A percentile compares a stretch with the other conserved stretches of the same genome.
These are phyloP conservation scores for Cabera pusaria DNA, from an alignment of 2,888 invertebrate species.

Conservation along the genomic window DNA sequence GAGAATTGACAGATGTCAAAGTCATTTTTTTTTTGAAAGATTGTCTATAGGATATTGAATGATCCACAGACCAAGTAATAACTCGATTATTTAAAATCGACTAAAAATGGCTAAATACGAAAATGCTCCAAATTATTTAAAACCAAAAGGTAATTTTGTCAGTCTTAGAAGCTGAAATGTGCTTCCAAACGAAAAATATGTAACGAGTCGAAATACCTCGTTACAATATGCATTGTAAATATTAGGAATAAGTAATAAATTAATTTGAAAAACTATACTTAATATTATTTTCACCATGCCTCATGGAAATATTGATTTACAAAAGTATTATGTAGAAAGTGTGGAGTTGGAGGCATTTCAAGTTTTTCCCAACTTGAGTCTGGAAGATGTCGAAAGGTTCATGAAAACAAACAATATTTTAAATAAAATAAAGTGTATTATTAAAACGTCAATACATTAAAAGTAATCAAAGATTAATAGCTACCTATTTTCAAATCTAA, in stretches of 20 bases:
- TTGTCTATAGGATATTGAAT: no score
- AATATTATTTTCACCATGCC: no score
- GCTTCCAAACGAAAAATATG: no score
- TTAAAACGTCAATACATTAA: conserved; percentile 1
- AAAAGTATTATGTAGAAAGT: neutral
- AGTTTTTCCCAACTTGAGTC: neutral
- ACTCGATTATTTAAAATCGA: no score
- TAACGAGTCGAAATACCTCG: no score
- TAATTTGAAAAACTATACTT: neutral
- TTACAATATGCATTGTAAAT: conserved; percentile 1
- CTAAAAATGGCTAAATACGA: no score
- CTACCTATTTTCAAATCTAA: conserved; percentile 70
- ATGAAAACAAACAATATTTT: conserved; percentile 1
- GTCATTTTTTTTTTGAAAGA: no score
- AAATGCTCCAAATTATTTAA: no score
- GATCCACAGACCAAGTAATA: no score
- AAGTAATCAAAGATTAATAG: conserved; percentile 51
- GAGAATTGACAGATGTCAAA: no score
- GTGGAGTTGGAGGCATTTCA: neutral
- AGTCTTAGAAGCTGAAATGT: no score
- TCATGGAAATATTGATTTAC: neutral
- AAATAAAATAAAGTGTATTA: conserved; percentile 3
- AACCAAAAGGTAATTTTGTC: no score
- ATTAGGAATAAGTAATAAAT: neutral
- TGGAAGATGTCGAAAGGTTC: neutral